These are phyloP conservation scores for Pristionchus arcanus DNA, from an alignment of 2,888 invertebrate genomes.

Conservation along the genomic window DNA sequence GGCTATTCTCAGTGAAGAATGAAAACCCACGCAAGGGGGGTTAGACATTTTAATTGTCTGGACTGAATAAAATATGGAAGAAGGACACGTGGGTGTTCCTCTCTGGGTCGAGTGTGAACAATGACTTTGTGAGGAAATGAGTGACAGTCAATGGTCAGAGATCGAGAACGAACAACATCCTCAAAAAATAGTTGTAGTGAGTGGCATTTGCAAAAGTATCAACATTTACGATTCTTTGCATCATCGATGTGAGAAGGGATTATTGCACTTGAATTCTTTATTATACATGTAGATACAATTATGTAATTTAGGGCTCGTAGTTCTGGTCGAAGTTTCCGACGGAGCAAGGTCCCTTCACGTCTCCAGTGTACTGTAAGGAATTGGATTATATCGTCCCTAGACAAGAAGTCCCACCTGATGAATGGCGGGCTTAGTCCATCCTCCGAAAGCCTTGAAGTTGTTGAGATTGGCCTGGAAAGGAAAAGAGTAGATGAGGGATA, in stretches of 20 bases:
- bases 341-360: constrained; percentile 64
- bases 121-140: no score
- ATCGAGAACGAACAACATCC: no score
- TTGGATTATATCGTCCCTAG: not conserved
- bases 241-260: not conserved
- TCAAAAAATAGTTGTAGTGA: no score
- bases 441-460: constrained; percentile 54
- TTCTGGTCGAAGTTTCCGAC: constrained; percentile 65
- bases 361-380: constrained; percentile 57
- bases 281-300: not conserved
- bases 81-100: no score
- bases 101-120: no score
- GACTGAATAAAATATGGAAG: no score
- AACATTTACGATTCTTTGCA: no score
- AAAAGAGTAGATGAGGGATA: not conserved
- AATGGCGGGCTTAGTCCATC: constrained; percentile 41
- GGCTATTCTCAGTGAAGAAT: not conserved
- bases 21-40: not conserved
- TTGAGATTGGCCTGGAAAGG: constrained; percentile 50
- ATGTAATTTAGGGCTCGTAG: constrained; percentile 43
- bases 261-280: not conserved
- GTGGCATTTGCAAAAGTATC: no score
- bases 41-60: not conserved
- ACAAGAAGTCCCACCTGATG: not conserved
- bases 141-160: no score